A percentile compares a stretch with the other conserved stretches of the same genome.
Conservation (phyloP, 2,797 vertebrate species). For the Neosalanx taihuensis region DNA sequence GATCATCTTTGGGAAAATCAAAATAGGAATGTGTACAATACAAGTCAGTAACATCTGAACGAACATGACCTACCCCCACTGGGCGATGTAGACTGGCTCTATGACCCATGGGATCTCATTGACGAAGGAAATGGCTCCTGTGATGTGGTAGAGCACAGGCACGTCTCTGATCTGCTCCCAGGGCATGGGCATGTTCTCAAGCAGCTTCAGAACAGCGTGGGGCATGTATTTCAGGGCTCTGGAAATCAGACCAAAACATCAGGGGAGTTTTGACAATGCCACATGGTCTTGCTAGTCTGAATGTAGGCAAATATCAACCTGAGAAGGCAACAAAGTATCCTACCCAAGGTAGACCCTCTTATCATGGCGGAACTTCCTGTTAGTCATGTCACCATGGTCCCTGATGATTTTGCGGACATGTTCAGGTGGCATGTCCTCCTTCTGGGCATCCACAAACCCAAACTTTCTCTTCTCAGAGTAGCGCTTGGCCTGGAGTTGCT, state of each 20-base stretch:
- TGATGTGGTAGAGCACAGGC: constrained; percentile 97
- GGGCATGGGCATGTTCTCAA: constrained; percentile 99
- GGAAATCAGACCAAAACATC: constrained; percentile 4
- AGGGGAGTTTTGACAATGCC: too few relatives aligned
- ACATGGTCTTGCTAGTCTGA: too few relatives aligned
- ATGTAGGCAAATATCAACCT: too few relatives aligned
- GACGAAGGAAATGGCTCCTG: constrained; percentile 98
- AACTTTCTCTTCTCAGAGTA: constrained; percentile 99
- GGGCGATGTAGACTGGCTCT: constrained; percentile 96
- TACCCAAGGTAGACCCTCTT: constrained; percentile 98
- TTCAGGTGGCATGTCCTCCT: constrained; percentile 99
- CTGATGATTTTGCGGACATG: constrained; percentile 98
- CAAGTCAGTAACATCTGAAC: background rate
- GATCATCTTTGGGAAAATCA: background rate
- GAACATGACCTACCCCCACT: constrained; percentile 87
- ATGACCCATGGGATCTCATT: constrained; percentile 99
- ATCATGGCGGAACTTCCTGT: constrained; percentile 98
- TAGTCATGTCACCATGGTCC: constrained; percentile 99
- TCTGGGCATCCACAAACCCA: constrained; percentile 98
- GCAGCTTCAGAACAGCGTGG: constrained; percentile 94
- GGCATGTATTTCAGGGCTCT: constrained; percentile 99
- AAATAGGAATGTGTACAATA: background rate
- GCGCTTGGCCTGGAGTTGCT: constrained; percentile 96
- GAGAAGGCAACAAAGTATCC: constrained; percentile 20
- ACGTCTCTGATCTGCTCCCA: constrained; percentile 99